Conservation (phyloP, 2,797 vertebrate genomes). For the Coregonus sp. region DNA sequence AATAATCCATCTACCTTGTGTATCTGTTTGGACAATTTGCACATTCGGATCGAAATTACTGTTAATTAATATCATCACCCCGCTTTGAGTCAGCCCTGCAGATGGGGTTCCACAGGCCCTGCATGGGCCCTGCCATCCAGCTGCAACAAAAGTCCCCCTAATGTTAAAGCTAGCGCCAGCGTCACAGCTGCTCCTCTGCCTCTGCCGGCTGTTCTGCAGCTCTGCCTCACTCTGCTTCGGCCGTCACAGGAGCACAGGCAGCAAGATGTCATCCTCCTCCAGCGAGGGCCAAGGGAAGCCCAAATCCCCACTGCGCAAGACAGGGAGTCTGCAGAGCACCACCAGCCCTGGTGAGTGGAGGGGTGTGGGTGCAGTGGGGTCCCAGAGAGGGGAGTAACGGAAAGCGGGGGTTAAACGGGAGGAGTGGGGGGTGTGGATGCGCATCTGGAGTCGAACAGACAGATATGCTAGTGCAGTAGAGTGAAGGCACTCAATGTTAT, state of each 20-base stretch:
- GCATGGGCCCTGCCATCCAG: slow-evolving; percentile 45
- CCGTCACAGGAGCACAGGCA: slow-evolving; percentile 39
- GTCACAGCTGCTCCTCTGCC: slow-evolving; percentile 40
- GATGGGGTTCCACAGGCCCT: slow-evolving; percentile 48
- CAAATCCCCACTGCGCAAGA: slow-evolving; percentile 80
- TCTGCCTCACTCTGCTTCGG: slow-evolving; percentile 51
- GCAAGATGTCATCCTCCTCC: slow-evolving; percentile 69
- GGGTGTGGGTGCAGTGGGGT: slow-evolving; percentile 11
- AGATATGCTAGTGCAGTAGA: slow-evolving; percentile 27
- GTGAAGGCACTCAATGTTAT: slow-evolving; percentile 27
- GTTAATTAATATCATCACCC: too few relatives aligned
- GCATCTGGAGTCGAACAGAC: slow-evolving; percentile 9
- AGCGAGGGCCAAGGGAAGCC: slow-evolving; percentile 63
- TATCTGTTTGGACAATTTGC: too few relatives aligned
- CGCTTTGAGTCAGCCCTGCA: slow-evolving; percentile 57
- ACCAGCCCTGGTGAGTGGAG: slow-evolving; percentile 81
- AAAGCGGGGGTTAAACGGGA: not conserved
- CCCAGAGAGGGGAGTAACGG: not conserved
- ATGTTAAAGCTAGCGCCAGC: slow-evolving; percentile 48
- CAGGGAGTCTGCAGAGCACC: slow-evolving; percentile 81
- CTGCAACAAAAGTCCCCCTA: slow-evolving; percentile 39
- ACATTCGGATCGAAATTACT: too few relatives aligned
- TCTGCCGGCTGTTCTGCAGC: slow-evolving; percentile 55
- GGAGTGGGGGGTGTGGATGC: not conserved
- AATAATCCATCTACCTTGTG: too few relatives aligned